Percentiles rank a stretch among this genome's conserved stretches.
Evolutionary conservation across 92 coral and sea anemone genomes (phyloP).

Genomic region (Palythoa heliodiscus): DNA sequence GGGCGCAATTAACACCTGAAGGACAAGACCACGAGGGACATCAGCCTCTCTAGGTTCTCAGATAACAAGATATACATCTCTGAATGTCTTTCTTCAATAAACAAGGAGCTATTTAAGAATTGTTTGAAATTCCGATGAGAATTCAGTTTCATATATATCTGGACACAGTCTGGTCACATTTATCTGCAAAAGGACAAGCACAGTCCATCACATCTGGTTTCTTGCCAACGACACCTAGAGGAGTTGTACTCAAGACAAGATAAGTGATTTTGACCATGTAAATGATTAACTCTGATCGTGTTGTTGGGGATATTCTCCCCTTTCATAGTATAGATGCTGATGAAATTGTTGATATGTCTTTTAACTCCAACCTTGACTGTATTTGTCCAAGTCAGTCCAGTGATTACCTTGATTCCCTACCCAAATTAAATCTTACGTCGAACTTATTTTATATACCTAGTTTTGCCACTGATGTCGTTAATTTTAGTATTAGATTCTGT

Average conservation of each 20-base stretch:
- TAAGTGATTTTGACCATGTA: background rate
- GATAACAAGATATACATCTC: background rate
- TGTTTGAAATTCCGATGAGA: slow-evolving; percentile 9
- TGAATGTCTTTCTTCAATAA: slow-evolving; percentile 15
- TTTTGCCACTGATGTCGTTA: slow-evolving; percentile 26
- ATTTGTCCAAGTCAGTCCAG: background rate
- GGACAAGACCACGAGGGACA: slow-evolving; percentile 6
- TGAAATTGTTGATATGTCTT: background rate
- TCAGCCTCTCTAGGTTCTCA: background rate
- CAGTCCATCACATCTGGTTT: slow-evolving; percentile 11
- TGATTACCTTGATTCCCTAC: slow-evolving; percentile 19
- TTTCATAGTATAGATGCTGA: too few species aligned
- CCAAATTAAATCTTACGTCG: slow-evolving; percentile 20
- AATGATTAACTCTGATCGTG: background rate
- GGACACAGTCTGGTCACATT: slow-evolving; percentile 1
- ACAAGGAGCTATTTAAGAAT: slow-evolving; percentile 7
- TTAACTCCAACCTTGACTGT: slow-evolving; percentile 4
- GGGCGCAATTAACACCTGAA: slow-evolving; percentile 8
- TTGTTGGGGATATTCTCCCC: too few species aligned
- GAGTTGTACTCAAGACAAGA: slow-evolving; percentile 12
- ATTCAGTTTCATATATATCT: background rate
- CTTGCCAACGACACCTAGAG: background rate
- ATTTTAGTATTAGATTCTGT: too few species aligned
- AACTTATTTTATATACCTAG: slow-evolving; percentile 17
- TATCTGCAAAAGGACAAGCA: background rate